Evolutionary conservation across 1,140 invertebrate species (phyloP), one percentile per base, ranked within the genome.

Genomic region (Drosophila azteca): DNA sequence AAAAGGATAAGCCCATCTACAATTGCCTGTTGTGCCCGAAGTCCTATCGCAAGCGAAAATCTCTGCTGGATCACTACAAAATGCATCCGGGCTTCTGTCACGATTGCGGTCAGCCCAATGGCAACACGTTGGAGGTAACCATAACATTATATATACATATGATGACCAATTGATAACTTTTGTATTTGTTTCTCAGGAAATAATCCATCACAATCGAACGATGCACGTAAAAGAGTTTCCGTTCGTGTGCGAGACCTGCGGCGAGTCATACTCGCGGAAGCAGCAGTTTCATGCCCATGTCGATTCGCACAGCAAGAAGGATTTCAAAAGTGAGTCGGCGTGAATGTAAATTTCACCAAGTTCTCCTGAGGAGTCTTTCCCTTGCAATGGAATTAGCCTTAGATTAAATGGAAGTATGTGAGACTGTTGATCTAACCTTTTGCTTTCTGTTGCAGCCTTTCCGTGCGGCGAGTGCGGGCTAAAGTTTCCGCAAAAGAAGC

Each of bases 251-350:
- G 90, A 92, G 22, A 91, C 81, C 6, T 92, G 91, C 50, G 91
- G 91, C n/a, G 91, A 92, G 67, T 91, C 90, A 24, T 91, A 92
- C 57, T 91, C 90, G 11, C 78, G 91, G 6, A 77, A 84, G 6
- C 91, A 92, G 68, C 91, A 92, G 73, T 92, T 91, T 58, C 90
- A 90, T 49, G 91, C 90, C 29, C 91, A 92, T 55, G 88, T 92
- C 45, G 90, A 91, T 63, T 90, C 90, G 51, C 91, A 92, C 72
- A 84, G 77, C 48, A 91, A 90, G 77, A 91, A 92, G 78, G 90
- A 91, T 76, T 82, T 90, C 74, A 91, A 91, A 91, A 90, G 90
- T 91, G 90, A 91, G 90, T 91, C 84, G 66, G 44, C 49, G 66
- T 67, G 78, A 88, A 88, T 88, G 88, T 90, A 90, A 90, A 90